Conservation (phyloP, 2,888 invertebrate species). For the Cantharis flavilabris region DNA sequence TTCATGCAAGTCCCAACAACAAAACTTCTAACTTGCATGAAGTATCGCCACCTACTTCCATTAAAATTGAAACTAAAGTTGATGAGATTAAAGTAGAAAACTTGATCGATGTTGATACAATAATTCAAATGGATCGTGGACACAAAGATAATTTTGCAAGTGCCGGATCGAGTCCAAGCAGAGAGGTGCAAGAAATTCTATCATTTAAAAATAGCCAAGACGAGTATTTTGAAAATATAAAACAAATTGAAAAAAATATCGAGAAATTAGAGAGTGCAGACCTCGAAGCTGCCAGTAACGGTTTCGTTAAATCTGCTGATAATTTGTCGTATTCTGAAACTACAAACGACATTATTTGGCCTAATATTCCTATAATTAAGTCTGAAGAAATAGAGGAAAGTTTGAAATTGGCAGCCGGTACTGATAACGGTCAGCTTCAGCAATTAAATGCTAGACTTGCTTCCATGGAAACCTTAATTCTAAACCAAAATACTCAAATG, state of each 20-base stretch:
- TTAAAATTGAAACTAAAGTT: constrained; percentile 34
- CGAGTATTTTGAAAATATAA: constrained; percentile 50
- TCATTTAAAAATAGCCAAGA: constrained; percentile 63
- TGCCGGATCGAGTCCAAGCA: constrained; percentile 87
- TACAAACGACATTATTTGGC: constrained; percentile 51
- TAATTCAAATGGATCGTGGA: constrained; percentile 35
- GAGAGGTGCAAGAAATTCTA: constrained; percentile 88
- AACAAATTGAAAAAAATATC: constrained; percentile 35
- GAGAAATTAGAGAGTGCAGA: constrained; percentile 15
- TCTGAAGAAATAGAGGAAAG: constrained; percentile 45
- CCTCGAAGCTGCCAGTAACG: constrained; percentile 21
- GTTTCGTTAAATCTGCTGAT: constrained; percentile 39
- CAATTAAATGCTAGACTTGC: constrained; percentile 46
- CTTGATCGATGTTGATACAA: constrained; percentile 40
- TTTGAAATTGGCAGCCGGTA: not conserved
- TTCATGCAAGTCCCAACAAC: constrained; percentile 41
- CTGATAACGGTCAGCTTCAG: constrained; percentile 42
- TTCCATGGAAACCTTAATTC: constrained; percentile 46
- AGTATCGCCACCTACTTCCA: constrained; percentile 24
- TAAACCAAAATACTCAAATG: constrained; percentile 49
- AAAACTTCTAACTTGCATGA: constrained; percentile 31
- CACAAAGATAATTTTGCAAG: constrained; percentile 63
- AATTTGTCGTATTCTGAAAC: constrained; percentile 37
- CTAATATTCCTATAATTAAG: constrained; percentile 53
- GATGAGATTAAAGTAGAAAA: constrained; percentile 38